phyloP scores from a whole-genome alignment of 2,113 vertebrate genomes.

The Coptodon bakossiorum region DNA sequence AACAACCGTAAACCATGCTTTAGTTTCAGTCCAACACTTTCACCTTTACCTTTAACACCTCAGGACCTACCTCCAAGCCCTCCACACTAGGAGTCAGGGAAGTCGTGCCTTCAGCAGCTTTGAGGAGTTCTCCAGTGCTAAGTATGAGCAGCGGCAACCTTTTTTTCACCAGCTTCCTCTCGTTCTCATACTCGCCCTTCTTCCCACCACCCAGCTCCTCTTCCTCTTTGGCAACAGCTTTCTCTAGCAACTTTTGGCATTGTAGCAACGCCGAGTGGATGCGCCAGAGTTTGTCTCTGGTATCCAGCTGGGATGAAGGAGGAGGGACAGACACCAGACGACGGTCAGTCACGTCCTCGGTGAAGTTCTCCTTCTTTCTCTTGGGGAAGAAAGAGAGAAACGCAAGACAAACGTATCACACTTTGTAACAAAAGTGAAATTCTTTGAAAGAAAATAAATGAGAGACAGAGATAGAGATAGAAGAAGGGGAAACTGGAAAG shows the following conservation, averaged over 20 bases:
- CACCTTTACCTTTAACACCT: not conserved
- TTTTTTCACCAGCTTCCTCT: slow-evolving; percentile 54
- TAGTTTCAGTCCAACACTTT: not conserved
- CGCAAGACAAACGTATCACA: not conserved
- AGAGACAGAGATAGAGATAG: not conserved
- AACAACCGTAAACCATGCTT: not conserved
- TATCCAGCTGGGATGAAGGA: slow-evolving; percentile 54
- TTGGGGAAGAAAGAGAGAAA: slow-evolving; percentile 4
- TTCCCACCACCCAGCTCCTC: slow-evolving; percentile 21
- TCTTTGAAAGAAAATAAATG: not conserved
- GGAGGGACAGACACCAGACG: slow-evolving; percentile 60
- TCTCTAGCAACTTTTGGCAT: slow-evolving; percentile 62
- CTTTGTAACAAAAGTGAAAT: not conserved
- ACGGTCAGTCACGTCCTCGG: not conserved
- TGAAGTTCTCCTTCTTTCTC: slow-evolving; percentile 56
- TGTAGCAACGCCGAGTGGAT: slow-evolving; percentile 64
- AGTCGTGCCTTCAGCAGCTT: slow-evolving; percentile 11
- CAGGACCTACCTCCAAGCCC: slow-evolving; percentile 38
- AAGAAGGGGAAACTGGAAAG: not conserved
- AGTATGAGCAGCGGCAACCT: slow-evolving; percentile 45
- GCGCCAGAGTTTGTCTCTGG: slow-evolving; percentile 51
- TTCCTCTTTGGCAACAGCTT: slow-evolving; percentile 58
- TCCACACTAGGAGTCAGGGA: slow-evolving; percentile 21
- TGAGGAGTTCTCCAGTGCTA: slow-evolving; percentile 52
- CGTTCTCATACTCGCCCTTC: slow-evolving; percentile 52